phyloP scores from a whole-genome alignment of 2,113 vertebrate species.

The Bucco capensis region DNA sequence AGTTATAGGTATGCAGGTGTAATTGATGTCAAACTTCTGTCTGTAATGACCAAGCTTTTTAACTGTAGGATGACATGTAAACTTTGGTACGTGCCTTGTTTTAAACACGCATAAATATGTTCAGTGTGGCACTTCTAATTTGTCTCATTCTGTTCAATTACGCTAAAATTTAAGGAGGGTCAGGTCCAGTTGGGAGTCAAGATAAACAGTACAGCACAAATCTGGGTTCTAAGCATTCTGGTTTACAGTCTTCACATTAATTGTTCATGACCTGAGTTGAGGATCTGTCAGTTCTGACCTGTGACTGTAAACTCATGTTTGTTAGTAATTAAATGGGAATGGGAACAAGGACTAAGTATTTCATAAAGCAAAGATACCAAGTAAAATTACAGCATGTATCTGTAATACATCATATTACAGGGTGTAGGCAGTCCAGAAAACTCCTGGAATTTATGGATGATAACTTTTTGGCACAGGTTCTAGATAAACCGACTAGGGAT shows the following conservation, averaged over 20 bases:
- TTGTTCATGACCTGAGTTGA: neutral
- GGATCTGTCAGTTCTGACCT: neutral
- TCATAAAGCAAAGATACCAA: neutral
- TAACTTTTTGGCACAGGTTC: no score
- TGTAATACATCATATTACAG: no score
- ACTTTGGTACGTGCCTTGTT: neutral
- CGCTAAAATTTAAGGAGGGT: neutral
- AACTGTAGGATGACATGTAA: neutral
- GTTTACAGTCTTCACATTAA: neutral
- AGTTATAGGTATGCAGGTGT: neutral
- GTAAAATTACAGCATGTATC: neutral
- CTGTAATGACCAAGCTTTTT: neutral
- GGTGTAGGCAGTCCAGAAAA: no score
- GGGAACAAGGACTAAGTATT: neutral
- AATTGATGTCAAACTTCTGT: neutral
- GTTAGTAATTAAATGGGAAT: neutral
- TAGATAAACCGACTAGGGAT: no score
- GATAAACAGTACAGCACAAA: neutral
- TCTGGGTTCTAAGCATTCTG: neutral
- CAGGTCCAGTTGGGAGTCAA: fast-evolving
- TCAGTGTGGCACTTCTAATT: neutral
- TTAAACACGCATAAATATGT: neutral
- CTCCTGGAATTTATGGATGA: no score
- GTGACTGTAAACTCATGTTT: neutral
- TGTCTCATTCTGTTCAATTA: neutral